Evolutionary conservation across 2,888 invertebrate species (phyloP), one percentile per base, ranked within the genome.

Genomic region (Malachius bipustulatus): DNA sequence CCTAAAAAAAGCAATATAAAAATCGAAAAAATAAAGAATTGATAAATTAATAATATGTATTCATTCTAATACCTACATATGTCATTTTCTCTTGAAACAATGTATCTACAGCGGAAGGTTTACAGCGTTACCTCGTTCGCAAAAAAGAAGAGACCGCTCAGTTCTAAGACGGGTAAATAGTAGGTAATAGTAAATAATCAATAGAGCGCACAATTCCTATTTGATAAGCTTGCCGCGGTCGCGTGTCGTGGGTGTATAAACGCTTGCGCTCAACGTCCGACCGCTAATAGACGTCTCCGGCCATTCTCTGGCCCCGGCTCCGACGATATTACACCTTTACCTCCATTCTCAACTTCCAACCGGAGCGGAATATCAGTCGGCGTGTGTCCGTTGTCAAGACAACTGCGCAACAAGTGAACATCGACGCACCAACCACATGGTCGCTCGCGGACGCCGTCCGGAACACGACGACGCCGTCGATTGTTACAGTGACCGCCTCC

Each of bases 221-320:
- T 44, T 42, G 37, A 44, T 46, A 42, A 45, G 45, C 43, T 35
- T 34, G 38, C 41, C 36, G 40, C 37, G 43, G 49, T 53, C 56
- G 56, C 56, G 56, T 57, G 57, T 56, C 54, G 57, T 57, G 56
- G 57, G 57, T 56, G 57, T 56, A 47, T 16, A 48, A 47, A 55
- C 53, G 56, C 55, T 51, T 57, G 57, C 57, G 57, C 57, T 45
- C 34, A 28, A 40, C 40, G 38, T 41, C 47, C 41, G 47, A 47
- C 47, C 48, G 50, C 48, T 49, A 49, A 49, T 50, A 50, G 47
- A 44, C 42, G 43, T 42, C 36, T 38, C 44, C 42, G 45, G 42
- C 43, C 46, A 45, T 46, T 50, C 51, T 50, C 48, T 44, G 42
- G n/a, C n/a, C 44, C 44, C 41, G 41, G 45, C 38, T 47, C 47